Percentiles rank a stretch among this genome's conserved stretches.
Conservation (phyloP, 1,140 invertebrate genomes). For the Orchesella cincta region DNA sequence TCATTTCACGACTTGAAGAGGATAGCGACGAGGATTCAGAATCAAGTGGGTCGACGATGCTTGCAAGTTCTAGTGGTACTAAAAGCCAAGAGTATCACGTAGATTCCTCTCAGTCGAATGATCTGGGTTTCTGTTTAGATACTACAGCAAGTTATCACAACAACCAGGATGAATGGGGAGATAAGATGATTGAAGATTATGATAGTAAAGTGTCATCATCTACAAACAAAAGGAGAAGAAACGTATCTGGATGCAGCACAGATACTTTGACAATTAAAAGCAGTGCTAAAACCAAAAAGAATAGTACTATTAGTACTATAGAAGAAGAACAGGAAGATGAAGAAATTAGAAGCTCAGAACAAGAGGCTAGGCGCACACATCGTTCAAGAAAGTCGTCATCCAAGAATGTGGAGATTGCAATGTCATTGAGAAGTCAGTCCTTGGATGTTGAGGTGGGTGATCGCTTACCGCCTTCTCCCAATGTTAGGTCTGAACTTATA, state of each 20-base stretch:
- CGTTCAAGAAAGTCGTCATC: neutral
- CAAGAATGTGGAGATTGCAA: neutral
- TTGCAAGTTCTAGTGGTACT: neutral
- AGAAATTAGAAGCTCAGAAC: neutral
- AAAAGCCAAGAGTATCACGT: neutral
- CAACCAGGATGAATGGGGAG: neutral
- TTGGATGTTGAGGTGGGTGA: neutral
- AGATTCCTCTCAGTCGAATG: neutral
- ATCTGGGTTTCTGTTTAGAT: neutral
- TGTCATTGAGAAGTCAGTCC: neutral
- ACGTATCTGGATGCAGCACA: neutral
- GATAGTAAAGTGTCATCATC: constrained; percentile 7
- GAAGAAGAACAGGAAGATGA: neutral
- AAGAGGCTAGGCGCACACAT: neutral
- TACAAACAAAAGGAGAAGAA: neutral
- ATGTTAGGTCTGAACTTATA: neutral
- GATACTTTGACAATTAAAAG: too few relatives aligned
- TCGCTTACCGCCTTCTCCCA: neutral
- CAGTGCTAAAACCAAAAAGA: too few relatives aligned
- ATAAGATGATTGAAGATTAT: neutral
- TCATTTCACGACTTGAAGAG: neutral
- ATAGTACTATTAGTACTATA: too few relatives aligned
- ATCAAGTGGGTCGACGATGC: neutral
- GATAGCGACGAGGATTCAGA: neutral
- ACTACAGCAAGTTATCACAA: neutral